These are phyloP conservation scores for Halictus rubicundus DNA, from an alignment of 1,140 invertebrate genomes.

Conservation along the genomic window DNA sequence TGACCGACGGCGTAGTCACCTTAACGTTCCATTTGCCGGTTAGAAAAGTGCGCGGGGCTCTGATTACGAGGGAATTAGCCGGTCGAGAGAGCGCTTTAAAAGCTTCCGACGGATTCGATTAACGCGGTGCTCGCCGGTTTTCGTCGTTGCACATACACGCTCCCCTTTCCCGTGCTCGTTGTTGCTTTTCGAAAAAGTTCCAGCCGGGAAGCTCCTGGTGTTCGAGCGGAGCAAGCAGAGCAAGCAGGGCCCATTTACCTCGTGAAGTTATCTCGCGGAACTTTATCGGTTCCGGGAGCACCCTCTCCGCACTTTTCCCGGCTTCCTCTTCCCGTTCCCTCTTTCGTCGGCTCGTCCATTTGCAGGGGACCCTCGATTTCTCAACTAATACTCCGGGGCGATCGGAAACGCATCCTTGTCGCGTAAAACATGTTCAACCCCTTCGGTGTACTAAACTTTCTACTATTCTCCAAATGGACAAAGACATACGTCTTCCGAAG, in stretches of 20 bases:
- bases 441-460: too few relatives aligned
- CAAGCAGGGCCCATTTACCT: conserved; percentile 57
- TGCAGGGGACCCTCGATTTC: too few relatives aligned
- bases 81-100: conserved; percentile 52
- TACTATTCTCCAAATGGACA: too few relatives aligned
- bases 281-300: conserved; percentile 51
- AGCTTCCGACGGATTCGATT: conserved; percentile 65
- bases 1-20: neutral
- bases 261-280: conserved; percentile 58
- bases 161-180: neutral
- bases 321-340: neutral
- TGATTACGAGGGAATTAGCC: conserved; percentile 45
- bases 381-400: too few relatives aligned
- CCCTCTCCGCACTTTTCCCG: conserved; percentile 49
- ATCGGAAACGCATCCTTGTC: too few relatives aligned
- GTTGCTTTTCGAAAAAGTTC: conserved; percentile 52
- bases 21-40: neutral
- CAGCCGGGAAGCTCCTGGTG: conserved; percentile 20
- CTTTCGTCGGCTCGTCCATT: too few relatives aligned
- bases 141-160: too few relatives aligned
- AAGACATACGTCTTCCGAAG: too few relatives aligned
- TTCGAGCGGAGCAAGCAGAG: conserved; percentile 52
- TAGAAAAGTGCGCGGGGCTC: neutral
- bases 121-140: conserved; percentile 10
- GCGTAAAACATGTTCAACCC: too few relatives aligned